phyloP scores from a whole-genome alignment of 2,888 invertebrate species.

The Drosophila helvetica region DNA sequence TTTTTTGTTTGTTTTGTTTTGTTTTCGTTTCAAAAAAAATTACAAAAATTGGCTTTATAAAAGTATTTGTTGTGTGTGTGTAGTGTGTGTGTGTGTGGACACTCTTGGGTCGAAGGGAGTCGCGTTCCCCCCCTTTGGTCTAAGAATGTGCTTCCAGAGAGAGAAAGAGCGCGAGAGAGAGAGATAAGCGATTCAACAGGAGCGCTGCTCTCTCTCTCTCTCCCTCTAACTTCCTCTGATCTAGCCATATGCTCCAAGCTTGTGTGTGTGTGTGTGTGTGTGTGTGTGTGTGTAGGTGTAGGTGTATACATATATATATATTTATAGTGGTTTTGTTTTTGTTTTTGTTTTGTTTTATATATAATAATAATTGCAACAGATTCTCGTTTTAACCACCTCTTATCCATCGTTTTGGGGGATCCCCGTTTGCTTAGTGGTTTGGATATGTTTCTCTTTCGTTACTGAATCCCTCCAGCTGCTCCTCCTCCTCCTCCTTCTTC shows the following conservation, averaged over 20 bases:
- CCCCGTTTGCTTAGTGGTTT: not conserved
- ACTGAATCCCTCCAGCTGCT: slow-evolving; percentile 30
- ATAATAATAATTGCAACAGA: slow-evolving; percentile 73
- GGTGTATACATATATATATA: slow-evolving; percentile 27
- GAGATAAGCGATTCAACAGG: not conserved
- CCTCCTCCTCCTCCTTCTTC: not conserved
- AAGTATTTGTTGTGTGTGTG: slow-evolving; percentile 39
- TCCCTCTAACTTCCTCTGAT: slow-evolving; percentile 8
- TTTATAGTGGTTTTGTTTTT: slow-evolving; percentile 23
- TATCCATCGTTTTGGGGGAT: not conserved
- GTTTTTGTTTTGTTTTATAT: slow-evolving; percentile 35
- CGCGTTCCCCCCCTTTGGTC: not conserved
- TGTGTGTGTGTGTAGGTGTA: slow-evolving; percentile 23
- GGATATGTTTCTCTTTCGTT: slow-evolving; percentile 24
- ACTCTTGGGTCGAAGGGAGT: slow-evolving; percentile 9
- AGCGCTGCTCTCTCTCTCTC: slow-evolving; percentile 2
- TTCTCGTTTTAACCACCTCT: slow-evolving; percentile 28
- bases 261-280: slow-evolving; percentile 31
- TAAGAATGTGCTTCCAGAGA: not conserved
- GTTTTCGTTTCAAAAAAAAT: slow-evolving; percentile 25
- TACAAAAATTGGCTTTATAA: slow-evolving; percentile 54
- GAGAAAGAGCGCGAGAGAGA: not conserved
- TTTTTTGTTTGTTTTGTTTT: slow-evolving; percentile 6
- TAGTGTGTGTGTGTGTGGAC: slow-evolving; percentile 14
- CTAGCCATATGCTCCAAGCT: not conserved